Percentiles rank a stretch among this genome's conserved stretches.
Evolutionary conservation across 2,113 vertebrate species (phyloP).

Genomic region (Sceloporus undulatus): DNA sequence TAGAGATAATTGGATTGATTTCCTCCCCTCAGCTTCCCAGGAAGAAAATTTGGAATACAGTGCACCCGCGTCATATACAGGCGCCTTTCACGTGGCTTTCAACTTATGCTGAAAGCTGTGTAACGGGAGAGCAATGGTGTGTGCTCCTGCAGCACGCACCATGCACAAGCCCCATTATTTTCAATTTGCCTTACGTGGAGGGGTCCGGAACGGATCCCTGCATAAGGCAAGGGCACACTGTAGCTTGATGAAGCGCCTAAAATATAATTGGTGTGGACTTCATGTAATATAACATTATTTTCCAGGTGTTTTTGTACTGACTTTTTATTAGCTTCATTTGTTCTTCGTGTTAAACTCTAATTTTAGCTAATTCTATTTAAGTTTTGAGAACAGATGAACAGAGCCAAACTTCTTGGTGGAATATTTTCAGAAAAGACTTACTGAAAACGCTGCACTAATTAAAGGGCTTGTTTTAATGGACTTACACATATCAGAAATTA

Average conservation of each 20-base stretch:
- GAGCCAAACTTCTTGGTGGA: not conserved
- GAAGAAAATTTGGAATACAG: not conserved
- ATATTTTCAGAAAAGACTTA: not conserved
- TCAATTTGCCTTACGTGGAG: no score
- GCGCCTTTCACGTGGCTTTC: no score
- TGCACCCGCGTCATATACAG: no score
- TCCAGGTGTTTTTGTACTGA: not conserved
- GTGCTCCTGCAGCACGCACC: no score
- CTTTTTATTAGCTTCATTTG: not conserved
- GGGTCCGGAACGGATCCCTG: no score
- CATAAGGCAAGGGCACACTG: no score
- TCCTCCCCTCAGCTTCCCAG: no score
- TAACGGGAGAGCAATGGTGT: no score
- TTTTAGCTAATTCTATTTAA: not conserved
- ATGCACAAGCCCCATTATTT: no score
- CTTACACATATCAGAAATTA: not conserved
- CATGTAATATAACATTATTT: not conserved
- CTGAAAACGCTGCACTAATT: constrained; percentile 30
- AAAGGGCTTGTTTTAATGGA: constrained; percentile 4
- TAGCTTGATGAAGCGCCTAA: not conserved
- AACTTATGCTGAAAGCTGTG: no score
- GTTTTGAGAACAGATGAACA: not conserved
- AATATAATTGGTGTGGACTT: not conserved
- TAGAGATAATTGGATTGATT: no score
- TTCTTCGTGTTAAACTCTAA: not conserved